These are phyloP conservation scores for Diplosoma virens DNA, from an alignment of 23 tunicate species.

Conservation along the genomic window DNA sequence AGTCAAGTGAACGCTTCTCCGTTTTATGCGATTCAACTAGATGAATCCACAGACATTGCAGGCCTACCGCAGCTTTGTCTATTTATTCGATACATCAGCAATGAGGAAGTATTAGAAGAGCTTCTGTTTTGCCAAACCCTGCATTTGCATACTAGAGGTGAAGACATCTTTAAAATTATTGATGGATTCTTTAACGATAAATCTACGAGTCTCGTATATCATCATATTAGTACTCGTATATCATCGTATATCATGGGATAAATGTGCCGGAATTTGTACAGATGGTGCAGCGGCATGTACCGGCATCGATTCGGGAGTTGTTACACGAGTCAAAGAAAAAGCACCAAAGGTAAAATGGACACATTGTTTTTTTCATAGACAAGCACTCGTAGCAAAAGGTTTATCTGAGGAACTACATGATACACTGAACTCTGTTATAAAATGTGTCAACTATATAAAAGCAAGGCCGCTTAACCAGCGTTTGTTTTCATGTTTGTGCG, in stretches of 20 bases:
- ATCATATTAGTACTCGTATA: no score
- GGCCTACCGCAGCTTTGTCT: constrained; percentile 35
- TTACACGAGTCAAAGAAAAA: constrained; percentile 50
- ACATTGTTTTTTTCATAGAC: constrained; percentile 61
- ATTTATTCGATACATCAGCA: constrained; percentile 26
- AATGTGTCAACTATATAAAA: constrained; percentile 53
- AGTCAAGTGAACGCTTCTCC: constrained; percentile 12
- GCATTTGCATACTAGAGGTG: constrained; percentile 57
- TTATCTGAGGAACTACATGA: constrained; percentile 52
- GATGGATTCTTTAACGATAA: constrained; percentile 34
- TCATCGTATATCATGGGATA: constrained; percentile 34
- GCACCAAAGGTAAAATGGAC: constrained; percentile 49
- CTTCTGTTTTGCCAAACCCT: constrained; percentile 50
- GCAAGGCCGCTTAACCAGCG: constrained; percentile 52
- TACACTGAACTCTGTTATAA: constrained; percentile 41
- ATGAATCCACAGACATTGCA: constrained; percentile 38
- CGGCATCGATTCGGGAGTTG: constrained; percentile 45
- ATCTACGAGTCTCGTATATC: no score
- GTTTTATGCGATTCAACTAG: constrained; percentile 9
- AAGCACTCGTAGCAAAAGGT: constrained; percentile 46
- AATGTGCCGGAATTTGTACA: constrained; percentile 46
- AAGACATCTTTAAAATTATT: constrained; percentile 33
- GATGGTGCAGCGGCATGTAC: constrained; percentile 63
- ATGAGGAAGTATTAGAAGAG: constrained; percentile 31
- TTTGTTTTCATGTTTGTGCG: constrained; percentile 43